These are phyloP conservation scores for Pseudolycoriella hygida DNA, from an alignment of 2,888 invertebrate genomes.

Conservation along the genomic window DNA sequence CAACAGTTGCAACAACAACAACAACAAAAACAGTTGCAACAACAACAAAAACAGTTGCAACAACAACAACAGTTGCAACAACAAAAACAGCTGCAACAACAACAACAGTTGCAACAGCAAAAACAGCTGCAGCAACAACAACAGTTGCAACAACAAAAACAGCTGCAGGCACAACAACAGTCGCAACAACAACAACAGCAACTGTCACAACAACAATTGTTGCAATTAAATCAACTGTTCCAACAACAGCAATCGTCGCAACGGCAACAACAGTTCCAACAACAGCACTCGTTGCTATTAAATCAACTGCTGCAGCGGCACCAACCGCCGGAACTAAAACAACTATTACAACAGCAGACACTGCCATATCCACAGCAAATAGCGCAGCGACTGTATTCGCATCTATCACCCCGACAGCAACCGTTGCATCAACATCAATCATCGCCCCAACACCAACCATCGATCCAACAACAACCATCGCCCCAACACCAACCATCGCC, in stretches of 20 bases:
- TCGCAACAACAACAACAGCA: not conserved
- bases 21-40: too few species aligned
- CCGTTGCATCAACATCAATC: not conserved
- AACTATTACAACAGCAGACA: not conserved
- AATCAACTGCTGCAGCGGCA: not conserved
- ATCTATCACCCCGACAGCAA: not conserved
- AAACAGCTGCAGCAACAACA: too few species aligned
- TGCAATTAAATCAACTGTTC: not conserved
- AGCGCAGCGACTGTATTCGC: not conserved
- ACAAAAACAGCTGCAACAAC: too few species aligned
- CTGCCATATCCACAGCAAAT: not conserved
- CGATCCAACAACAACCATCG: conserved; percentile 3
- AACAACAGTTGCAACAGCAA: too few species aligned
- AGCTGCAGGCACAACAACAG: not conserved
- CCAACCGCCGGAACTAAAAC: not conserved
- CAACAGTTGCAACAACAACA: too few species aligned
- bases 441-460: too few species aligned
- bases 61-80: too few species aligned
- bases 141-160: not conserved
- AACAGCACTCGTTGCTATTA: not conserved
- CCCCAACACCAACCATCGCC: too few species aligned
- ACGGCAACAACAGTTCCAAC: not conserved
- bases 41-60: too few species aligned
- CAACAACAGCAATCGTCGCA: not conserved
- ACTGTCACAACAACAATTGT: not conserved